Base-by-base conservation (phyloP, 2,888 invertebrate genomes). In the Hemicrepidius hirtus region DNA sequence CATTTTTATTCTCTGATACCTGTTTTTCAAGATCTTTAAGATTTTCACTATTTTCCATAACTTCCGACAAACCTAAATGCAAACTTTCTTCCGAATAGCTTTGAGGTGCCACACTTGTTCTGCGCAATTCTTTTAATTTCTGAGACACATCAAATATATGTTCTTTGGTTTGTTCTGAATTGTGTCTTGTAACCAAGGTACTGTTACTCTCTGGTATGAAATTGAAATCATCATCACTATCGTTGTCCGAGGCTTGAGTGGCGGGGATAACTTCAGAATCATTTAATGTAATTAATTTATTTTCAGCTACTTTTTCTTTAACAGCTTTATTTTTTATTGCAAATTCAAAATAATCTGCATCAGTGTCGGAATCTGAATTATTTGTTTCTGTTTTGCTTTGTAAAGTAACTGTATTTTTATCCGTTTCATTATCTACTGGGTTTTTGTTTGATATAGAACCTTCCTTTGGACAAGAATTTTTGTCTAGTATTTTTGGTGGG, bases 231-330 rank as follows among this genome's bases (percentile, higher is more conserved):
- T 55, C 40, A 1, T 59, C 40, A 40, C 28, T 32, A 20, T 40
- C 32, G 4, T 69, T 28, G 28, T 68, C 41, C 13, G 49, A 55
- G 7, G 12, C 16, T 64, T 67, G 74, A 20, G 74, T 74, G 10
- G 46, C 37, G 6, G 66, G 70, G 12, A 74, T 67, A 60, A 68
- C 21, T 24, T 72, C 72, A 12, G 24, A 53, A 35, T 72, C 72
- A 49, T 49, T 18, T 35, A 49, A 46, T 10, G n/a, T 21, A 9
- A 2, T 18, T 2, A 28, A 60, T 24, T 44, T 44, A 24, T n/a
- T 28, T n/a, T 21, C 10, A 0, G 16, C 18, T 13, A 28, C n/a
- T 7, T 59, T 20, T 12, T 20, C 21, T 13, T 46, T 3, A 9
- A 46, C 7, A 0, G 3, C 9, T 18, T 46, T 37, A 35, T 28